Evolutionary conservation across 2,888 invertebrate species (phyloP), one percentile per base, ranked within the genome.

Genomic region (Lypha dubia): DNA sequence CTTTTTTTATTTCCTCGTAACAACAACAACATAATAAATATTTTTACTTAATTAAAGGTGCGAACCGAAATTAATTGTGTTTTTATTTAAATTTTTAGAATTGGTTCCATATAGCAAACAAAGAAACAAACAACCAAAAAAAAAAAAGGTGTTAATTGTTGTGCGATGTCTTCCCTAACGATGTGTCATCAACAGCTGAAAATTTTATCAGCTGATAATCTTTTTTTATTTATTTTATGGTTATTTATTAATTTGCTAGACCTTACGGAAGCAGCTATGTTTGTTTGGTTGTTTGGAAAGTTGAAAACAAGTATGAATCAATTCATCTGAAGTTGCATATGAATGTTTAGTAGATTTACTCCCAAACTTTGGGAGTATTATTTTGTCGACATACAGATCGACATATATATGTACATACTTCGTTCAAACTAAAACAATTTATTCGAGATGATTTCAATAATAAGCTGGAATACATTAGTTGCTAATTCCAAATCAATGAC

Each of bases 11-110:
- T 71, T 32, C n/a, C n/a, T 63, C 46, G 15, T 24, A 51, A 41
- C 38, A 51, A 53, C 7, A n/a, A 38, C 15, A 5, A 41, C 28
- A 3, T 49, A 35, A 63, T 56, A 15, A 41, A 53, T 8, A 17
- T 41, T 22, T 44, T 46, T 63, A 73, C 80, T 81, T 81, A 81
- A 81, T 81, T 68, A 13, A 46, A 77, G 56, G 51, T 74, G 81
- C 58, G 70, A 51, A 76, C 46, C 51, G 60, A 49, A 77, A 20
- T 44, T 74, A 84, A 81, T 84, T 62, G 73, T 68, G 35, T 35
- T 70, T 74, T 49, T 81, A 84, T 81, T 77, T 28, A 81, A 80
- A 84, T 77, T 51, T 60, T 15, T 62, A 24, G 3, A 11, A n/a
- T 62, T 38, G 4, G 11, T 56, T 32, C 15, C 32, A 24, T 32